These are phyloP conservation scores for Drosophila pallidifrons DNA, from an alignment of 1,140 invertebrate species.

Conservation along the genomic window DNA sequence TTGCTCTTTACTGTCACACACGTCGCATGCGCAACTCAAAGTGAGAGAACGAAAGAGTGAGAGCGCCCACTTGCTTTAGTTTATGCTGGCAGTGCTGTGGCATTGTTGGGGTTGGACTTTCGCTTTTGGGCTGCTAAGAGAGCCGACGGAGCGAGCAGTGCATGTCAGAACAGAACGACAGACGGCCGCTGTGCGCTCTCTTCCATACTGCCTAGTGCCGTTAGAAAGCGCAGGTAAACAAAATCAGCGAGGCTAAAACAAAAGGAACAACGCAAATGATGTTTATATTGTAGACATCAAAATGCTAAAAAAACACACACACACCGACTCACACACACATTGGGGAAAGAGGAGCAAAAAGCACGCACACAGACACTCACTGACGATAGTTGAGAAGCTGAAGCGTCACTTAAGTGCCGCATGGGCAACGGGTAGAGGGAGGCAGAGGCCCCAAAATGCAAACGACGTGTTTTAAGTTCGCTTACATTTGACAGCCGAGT, in stretches of 20 bases:
- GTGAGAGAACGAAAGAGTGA: slow-evolving; percentile 2
- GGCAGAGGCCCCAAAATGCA: slow-evolving; percentile 60
- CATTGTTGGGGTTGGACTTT: slow-evolving; percentile 50
- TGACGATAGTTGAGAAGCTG: slow-evolving; percentile 76
- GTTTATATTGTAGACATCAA: slow-evolving; percentile 80
- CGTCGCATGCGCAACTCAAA: slow-evolving; percentile 24
- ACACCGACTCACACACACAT: background rate
- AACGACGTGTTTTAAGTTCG: slow-evolving; percentile 83
- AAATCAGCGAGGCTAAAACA: slow-evolving; percentile 78
- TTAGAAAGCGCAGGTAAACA: slow-evolving; percentile 75
- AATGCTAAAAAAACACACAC: slow-evolving; percentile 57
- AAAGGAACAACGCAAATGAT: slow-evolving; percentile 79
- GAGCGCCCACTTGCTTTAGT: background rate
- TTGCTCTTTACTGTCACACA: slow-evolving; percentile 17
- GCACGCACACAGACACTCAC: slow-evolving; percentile 54
- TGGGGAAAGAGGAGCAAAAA: slow-evolving; percentile 53
- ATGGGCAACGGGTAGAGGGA: background rate
- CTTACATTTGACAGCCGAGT: slow-evolving; percentile 78
- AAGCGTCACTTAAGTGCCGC: slow-evolving; percentile 80
- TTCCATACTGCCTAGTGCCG: slow-evolving; percentile 28
- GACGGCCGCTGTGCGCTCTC: slow-evolving; percentile 10
- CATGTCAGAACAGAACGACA: background rate
- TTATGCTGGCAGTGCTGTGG: slow-evolving; percentile 40
- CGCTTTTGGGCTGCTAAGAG: slow-evolving; percentile 54
- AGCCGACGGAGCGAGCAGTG: background rate